Evolutionary conservation across 2,797 vertebrate genomes (phyloP), one percentile per base, ranked within the genome.

Genomic region (Podarcis lilfordi): DNA sequence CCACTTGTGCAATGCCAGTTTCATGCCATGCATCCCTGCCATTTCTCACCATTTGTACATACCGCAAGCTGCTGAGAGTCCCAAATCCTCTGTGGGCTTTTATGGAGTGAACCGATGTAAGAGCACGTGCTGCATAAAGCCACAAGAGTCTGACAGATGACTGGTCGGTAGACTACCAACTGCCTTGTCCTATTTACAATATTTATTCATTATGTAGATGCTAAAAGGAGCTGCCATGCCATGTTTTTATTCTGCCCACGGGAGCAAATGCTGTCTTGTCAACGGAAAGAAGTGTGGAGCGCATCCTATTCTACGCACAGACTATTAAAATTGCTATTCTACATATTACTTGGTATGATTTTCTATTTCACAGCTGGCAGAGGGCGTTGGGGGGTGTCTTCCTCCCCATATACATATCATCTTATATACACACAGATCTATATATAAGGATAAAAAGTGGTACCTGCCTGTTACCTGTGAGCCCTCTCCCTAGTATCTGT

Each of bases 331-430:
- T 77, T 78, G 87, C 83, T 82, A 91, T 0, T 94, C 91, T 88
- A 91, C 83, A 94, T 71, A 77, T 85, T 83, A 76, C 61, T 91
- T 81, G 91, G 92, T 92, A 88, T 88, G 92, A 81, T 86, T 89
- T 89, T 87, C 21, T 19, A 23, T 64, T 64, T 94, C 69, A 66
- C 43, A 80, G 90, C 79, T 68, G 23, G 68, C 88, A 85, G 4
- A 0, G 85, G 80, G 19, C n/a, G 76, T 82, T 74, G 87, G 82
- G 86, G 50, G 13, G 50, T 55, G 86, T 81, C 66, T 89, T 72
- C 10, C 40, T 32, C n/a, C 64, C 32, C 66, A 79, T 71, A 55
- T 4, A 45, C 43, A 27, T 35, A 55, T 68, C 32, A 50, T 69
- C n/a, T 29, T 29, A n/a, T 37, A 55, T 1, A 15, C 64, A 17